Evolutionary conservation across 2,797 vertebrate genomes (phyloP).

Genomic region (Mormyrus proboscirostris): DNA sequence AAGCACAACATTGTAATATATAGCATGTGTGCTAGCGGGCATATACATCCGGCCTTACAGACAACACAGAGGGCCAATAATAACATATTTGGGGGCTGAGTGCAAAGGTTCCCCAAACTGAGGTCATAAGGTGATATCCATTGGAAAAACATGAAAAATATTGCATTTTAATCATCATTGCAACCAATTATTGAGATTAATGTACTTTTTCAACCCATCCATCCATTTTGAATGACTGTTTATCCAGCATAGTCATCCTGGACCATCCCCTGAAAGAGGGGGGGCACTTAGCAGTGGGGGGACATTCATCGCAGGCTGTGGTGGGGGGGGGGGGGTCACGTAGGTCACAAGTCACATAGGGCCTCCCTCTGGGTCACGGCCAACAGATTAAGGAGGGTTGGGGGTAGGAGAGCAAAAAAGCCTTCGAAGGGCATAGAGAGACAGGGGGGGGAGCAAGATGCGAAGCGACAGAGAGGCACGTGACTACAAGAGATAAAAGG

Average conservation of each 20-base stretch:
- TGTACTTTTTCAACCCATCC: background rate
- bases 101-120: background rate
- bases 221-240: background rate
- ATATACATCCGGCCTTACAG: background rate
- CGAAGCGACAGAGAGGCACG: constrained; percentile 25
- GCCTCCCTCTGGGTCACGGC: constrained; percentile 16
- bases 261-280: background rate
- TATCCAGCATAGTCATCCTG: background rate
- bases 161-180: background rate
- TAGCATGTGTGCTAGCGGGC: background rate
- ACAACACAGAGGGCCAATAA: background rate
- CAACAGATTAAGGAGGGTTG: constrained; percentile 15
- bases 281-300: background rate
- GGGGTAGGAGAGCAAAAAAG: constrained; percentile 6
- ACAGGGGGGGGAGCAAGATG: background rate
- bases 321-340: background rate
- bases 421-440: background rate
- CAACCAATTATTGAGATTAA: background rate
- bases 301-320: background rate
- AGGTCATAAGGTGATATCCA: background rate
- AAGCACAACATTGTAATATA: background rate
- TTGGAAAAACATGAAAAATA: background rate
- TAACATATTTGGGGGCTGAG: background rate
- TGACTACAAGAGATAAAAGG: background rate
- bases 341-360: background rate